Base-by-base conservation (phyloP, 2,113 vertebrate genomes). In the Esox niger region DNA sequence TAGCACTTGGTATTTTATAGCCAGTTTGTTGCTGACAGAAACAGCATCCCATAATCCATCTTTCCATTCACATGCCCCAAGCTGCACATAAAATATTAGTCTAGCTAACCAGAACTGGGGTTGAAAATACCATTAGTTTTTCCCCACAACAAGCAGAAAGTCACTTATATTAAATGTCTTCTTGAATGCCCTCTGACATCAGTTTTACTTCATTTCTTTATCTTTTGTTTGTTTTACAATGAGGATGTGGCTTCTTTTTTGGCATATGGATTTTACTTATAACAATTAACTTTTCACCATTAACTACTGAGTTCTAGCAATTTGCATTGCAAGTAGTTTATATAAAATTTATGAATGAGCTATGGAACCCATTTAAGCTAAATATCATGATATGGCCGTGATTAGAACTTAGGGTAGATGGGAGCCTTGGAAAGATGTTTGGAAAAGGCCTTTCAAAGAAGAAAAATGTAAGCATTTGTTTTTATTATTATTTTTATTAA, bases 11-110 rank as follows among this genome's bases (percentile, higher is more conserved):
- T 81, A 79, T 88, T 87, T 84, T 82, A 84, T 76, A 77, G 82
- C 79, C 82, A 82, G 86, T 86, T 87, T 83, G 82, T 86, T 75
- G 86, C 84, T 87, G 88, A 88, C 86, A 86, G 78, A 86, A 89
- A 80, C 70, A 0, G 70, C 77, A 70, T 80, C 80, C 70, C 82
- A 82, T 85, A 85, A 88, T 88, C 86, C 88, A 80, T 90, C 86
- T 88, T 81, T 84, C 74, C 80, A 82, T 84, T 83, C 87, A 78
- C 85, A 80, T 79, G 81, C 80, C 87, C 55, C 59, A 73, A 90
- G 87, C 81, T 74, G 77, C 76, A 74, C 73, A 71, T 83, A 82
- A 73, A 84, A 82, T 82, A 84, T 82, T 74, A 80, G 86, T 84
- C 79, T 68, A 55, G 68, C 79, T 82, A 82, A 87, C 68, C 73